A percentile compares a stretch with the other conserved stretches of the same genome.
phyloP scores from a whole-genome alignment of 1,140 invertebrate species.

The Protaetia brevitarsis region DNA sequence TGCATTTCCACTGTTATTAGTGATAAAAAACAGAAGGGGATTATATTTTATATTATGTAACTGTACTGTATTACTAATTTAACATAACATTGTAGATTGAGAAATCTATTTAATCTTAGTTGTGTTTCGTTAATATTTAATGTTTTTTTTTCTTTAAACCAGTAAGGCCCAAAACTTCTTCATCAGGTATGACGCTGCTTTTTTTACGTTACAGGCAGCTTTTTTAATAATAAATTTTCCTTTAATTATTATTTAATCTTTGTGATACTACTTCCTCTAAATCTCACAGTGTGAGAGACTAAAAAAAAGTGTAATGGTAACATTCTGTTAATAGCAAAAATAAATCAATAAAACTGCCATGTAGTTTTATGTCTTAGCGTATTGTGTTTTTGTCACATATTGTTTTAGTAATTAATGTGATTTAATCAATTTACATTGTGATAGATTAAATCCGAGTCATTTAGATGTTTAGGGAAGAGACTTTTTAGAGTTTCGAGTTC shows the following conservation, averaged over 20 bases:
- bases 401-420: background rate
- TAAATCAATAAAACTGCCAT: conserved; percentile 18
- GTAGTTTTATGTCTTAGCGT: conserved; percentile 18
- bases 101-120: no score
- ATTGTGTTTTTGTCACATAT: background rate
- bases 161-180: no score
- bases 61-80: no score
- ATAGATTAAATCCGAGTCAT: conserved; percentile 16
- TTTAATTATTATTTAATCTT: background rate
- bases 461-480: background rate
- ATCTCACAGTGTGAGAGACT: background rate
- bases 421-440: conserved; percentile 17
- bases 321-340: background rate
- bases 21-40: background rate
- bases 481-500: background rate
- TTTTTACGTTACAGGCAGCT: no score
- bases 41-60: no score
- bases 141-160: no score
- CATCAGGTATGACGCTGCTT: no score
- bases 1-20: background rate
- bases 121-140: no score
- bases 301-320: background rate
- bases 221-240: background rate
- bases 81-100: no score
- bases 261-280: background rate